A percentile compares a stretch with the other conserved stretches of the same genome.
Evolutionary conservation across 2,888 invertebrate genomes (phyloP).

Genomic region (Heliconius ismenius): DNA sequence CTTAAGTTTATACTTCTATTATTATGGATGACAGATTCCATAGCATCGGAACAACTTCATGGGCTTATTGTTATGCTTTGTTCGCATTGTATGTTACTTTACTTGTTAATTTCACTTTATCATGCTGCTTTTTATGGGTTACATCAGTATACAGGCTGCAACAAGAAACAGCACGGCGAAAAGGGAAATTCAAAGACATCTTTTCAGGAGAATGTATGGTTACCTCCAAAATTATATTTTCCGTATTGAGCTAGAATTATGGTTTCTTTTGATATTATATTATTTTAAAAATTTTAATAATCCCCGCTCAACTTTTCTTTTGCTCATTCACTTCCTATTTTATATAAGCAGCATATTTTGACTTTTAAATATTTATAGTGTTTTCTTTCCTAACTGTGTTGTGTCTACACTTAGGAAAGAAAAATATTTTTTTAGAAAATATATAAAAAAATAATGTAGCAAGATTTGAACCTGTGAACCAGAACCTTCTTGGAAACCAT

Average conservation of each 20-base stretch:
- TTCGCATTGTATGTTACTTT: slow-evolving; percentile 72
- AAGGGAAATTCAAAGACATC: slow-evolving; percentile 92
- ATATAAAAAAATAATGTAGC: too few relatives aligned
- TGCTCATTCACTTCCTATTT: slow-evolving; percentile 9
- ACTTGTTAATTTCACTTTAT: slow-evolving; percentile 81
- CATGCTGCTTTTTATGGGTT: slow-evolving; percentile 85
- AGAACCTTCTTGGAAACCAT: too few relatives aligned
- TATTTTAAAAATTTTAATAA: slow-evolving; percentile 25
- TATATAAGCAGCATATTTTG: slow-evolving; percentile 15
- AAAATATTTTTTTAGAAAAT: too few relatives aligned
- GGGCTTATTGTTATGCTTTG: slow-evolving; percentile 75
- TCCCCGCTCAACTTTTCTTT: slow-evolving; percentile 18
- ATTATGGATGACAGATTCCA: slow-evolving; percentile 64
- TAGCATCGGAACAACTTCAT: slow-evolving; percentile 70
- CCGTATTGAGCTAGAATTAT: slow-evolving; percentile 74
- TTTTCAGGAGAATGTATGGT: slow-evolving; percentile 92
- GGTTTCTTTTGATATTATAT: slow-evolving; percentile 43
- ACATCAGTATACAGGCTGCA: slow-evolving; percentile 89
- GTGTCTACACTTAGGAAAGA: too few relatives aligned
- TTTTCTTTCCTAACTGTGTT: too few relatives aligned
- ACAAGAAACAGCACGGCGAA: slow-evolving; percentile 89
- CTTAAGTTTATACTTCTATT: slow-evolving; percentile 55
- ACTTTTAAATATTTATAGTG: neutral
- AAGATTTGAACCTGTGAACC: too few relatives aligned
- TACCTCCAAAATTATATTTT: slow-evolving; percentile 76